phyloP scores from a whole-genome alignment of 2,113 vertebrate genomes.

The Tursiops truncatus region DNA sequence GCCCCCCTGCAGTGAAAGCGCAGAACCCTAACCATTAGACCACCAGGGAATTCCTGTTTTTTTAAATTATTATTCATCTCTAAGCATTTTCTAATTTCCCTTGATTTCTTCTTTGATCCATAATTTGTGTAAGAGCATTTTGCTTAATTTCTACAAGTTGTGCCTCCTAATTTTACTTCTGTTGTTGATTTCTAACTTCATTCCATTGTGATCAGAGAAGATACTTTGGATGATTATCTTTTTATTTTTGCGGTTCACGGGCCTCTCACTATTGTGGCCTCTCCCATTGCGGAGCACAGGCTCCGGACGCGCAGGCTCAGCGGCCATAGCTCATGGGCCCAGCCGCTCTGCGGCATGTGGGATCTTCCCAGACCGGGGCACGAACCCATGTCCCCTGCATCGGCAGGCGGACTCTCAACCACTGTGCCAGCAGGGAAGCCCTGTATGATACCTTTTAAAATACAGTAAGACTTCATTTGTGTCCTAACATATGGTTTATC shows the following conservation, averaged over 20 bases:
- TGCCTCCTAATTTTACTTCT: neutral
- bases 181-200: neutral
- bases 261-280: too few species aligned
- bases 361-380: too few species aligned
- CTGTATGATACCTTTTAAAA: neutral
- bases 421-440: too few species aligned
- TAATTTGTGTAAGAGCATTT: neutral
- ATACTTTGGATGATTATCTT: neutral
- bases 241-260: neutral
- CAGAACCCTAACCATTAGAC: neutral
- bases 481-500: neutral
- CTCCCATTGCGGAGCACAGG: too few species aligned
- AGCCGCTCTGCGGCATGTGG: too few species aligned
- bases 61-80: neutral
- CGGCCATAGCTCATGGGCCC: too few species aligned
- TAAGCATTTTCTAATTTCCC: neutral
- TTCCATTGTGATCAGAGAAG: neutral
- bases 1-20: neutral
- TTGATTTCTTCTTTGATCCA: neutral
- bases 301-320: too few species aligned
- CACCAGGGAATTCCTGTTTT: neutral
- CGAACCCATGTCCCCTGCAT: too few species aligned
- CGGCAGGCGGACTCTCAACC: too few species aligned
- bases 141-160: neutral
- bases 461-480: neutral